phyloP scores from a whole-genome alignment of 2,797 vertebrate species.

The Clarias fuscus region DNA sequence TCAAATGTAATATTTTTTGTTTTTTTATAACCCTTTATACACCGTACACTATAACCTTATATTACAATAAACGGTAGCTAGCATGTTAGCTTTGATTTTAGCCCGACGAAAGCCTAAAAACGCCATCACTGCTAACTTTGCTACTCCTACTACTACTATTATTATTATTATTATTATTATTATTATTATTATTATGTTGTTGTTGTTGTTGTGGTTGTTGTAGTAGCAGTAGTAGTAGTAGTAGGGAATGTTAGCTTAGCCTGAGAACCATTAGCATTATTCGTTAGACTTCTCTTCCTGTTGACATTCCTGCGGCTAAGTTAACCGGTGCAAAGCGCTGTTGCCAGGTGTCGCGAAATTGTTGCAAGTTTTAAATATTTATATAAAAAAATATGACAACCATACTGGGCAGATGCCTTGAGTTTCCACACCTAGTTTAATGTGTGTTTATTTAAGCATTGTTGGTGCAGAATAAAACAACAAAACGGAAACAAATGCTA shows the following conservation, averaged over 20 bases:
- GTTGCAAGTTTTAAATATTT: too few species aligned
- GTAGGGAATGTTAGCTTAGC: not conserved
- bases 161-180: not conserved
- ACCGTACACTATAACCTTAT: not conserved
- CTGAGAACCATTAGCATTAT: not conserved
- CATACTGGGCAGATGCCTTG: too few species aligned
- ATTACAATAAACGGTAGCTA: not conserved
- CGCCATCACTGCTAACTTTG: not conserved
- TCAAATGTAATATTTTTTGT: not conserved
- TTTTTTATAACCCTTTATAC: not conserved
- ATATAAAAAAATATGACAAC: too few species aligned
- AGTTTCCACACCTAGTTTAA: too few species aligned
- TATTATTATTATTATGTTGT: not conserved
- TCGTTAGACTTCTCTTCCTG: slow-evolving; percentile 13
- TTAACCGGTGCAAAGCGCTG: not conserved
- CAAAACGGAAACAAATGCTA: too few species aligned
- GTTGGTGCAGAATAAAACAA: too few species aligned
- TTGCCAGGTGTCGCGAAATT: not conserved
- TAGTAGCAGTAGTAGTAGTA: not conserved
- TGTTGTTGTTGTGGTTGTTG: not conserved
- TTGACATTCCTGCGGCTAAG: slow-evolving; percentile 29
- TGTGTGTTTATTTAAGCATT: not conserved
- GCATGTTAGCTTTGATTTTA: not conserved
- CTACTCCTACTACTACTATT: not conserved
- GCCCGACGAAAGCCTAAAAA: not conserved